Evolutionary conservation across 2,797 vertebrate species (phyloP), one percentile per base, ranked within the genome.

Genomic region (Pteropus rufus): DNA sequence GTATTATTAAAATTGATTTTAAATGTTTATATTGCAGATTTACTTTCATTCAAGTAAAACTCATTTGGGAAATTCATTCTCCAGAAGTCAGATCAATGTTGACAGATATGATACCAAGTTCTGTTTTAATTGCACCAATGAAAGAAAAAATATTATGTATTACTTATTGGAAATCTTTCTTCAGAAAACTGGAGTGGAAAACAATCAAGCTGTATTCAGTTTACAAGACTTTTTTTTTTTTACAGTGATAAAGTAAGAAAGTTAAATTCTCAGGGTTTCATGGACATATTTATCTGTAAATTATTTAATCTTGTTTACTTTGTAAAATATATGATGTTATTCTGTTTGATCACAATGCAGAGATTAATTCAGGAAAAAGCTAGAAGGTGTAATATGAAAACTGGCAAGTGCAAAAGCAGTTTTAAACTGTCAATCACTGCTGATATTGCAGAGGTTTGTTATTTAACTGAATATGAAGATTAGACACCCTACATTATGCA

Each of bases 1-100:
- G 89, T 52, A 97, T 84, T 97, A 98, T 91, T 93, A 98, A 97
- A 98, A 98, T 97, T 97, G 96, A 98, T 98, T 98, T 98, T 96
- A 98, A 98, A 95, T 95, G 67, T 97, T 94, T 96, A 72, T 93
- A 76, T 89, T 72, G 91, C 41, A 94, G 56, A 97, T 97, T 98
- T 98, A 98, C 97, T 94, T 98, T 97, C 89, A 91, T 94, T 97
- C 89, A 97, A 54, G 85, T 97, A 95, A 97, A 98, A 94, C 54
- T 94, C 85, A 95, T 89, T 98, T 97, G 89, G 65, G 96, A 98
- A 98, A 97, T 97, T 94, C 95, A 97, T 98, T 98, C 96, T 96
- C 95, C 92, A 97, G 93, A 97, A 98, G 98, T 97, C 94, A 98
- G 96, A 98, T 93, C 83, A 72, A 56, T 89, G 84, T 82, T 97